Conservation (phyloP, 1,140 invertebrate genomes). For the Calephelis nemesis region DNA sequence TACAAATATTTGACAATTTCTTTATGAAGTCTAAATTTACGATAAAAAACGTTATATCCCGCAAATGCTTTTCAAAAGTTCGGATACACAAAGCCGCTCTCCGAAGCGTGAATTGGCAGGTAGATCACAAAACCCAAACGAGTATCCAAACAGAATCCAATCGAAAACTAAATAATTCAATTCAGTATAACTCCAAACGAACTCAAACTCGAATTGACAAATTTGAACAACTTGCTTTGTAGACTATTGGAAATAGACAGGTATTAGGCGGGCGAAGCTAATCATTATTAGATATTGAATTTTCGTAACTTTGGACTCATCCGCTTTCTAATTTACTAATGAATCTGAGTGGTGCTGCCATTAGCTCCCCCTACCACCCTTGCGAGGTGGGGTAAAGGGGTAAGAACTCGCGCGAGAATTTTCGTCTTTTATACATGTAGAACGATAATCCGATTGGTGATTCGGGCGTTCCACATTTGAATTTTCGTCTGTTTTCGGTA, state of each 20-base stretch:
- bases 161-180: conserved; percentile 76
- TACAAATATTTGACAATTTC: too few species aligned
- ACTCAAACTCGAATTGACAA: conserved; percentile 69
- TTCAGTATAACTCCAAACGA: conserved; percentile 53
- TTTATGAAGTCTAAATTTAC: too few species aligned
- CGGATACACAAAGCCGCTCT: conserved; percentile 38
- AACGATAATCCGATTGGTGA: conserved; percentile 75
- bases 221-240: conserved; percentile 53
- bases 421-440: conserved; percentile 75
- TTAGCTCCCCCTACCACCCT: conserved; percentile 53
- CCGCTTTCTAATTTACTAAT: conserved; percentile 80
- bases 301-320: conserved; percentile 79
- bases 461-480: conserved; percentile 70
- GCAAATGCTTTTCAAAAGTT: conserved; percentile 21
- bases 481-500: conserved; percentile 62
- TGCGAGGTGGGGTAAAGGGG: conserved; percentile 49
- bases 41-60: too few species aligned
- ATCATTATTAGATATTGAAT: conserved; percentile 80
- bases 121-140: conserved; percentile 44
- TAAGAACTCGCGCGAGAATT: conserved; percentile 64
- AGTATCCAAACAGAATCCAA: conserved; percentile 59
- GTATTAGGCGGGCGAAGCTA: conserved; percentile 64
- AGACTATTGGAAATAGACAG: conserved; percentile 63
- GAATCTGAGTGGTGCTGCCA: conserved; percentile 75
- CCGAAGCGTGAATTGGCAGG: conserved; percentile 48